Evolutionary conservation across 1,140 invertebrate genomes (phyloP), one percentile per base, ranked within the genome.

Genomic region (Heterodera schachtii): DNA sequence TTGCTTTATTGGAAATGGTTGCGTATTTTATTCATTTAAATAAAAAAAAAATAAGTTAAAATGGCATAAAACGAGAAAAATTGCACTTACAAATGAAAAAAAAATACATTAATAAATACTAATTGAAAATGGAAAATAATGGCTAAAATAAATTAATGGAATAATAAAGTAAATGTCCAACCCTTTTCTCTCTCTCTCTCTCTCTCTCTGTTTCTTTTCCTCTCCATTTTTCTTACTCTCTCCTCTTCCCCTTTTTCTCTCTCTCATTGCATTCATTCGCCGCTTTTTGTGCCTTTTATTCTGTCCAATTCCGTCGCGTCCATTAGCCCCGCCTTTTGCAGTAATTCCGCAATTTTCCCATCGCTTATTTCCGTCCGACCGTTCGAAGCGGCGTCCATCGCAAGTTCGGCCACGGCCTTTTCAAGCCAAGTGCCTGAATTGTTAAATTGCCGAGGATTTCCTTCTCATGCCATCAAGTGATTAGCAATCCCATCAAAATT

Each of bases 351-450:
- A 11, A 71, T 71, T 71, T 46, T 71, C 9, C 1, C 69, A 31
- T 70, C 75, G n/a, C 31, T 47, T 64, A 78, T 70, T 41, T 47
- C 64, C 70, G 66, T 49, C 64, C 8, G 41, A 11, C 77, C 77
- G 31, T 31, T 43, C 70, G 77, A 52, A 70, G 52, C 64, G 31
- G 77, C 70, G 47, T 78, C 49, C 67, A 46, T 44, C 43, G 81
- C 81, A 52, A 82, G 47, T 21, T 82, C 81, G 13, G 46, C 78
- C 3, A 82, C 21, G 3, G 81, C 81, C 6, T 73, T 79, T 47
- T 82, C 81, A 16, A 82, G 46, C 81, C 81, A 82, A 31, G 81
- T 73, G 31, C 81, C 81, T 82, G 19, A 44, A 52, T 52, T 52
- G 31, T 31, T 31, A 31, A 31, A 31, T 31, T 31, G 31, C 31